Evolutionary conservation across 2,888 invertebrate species (phyloP), one percentile per base, ranked within the genome.

Genomic region (Tetranychus piercei): DNA sequence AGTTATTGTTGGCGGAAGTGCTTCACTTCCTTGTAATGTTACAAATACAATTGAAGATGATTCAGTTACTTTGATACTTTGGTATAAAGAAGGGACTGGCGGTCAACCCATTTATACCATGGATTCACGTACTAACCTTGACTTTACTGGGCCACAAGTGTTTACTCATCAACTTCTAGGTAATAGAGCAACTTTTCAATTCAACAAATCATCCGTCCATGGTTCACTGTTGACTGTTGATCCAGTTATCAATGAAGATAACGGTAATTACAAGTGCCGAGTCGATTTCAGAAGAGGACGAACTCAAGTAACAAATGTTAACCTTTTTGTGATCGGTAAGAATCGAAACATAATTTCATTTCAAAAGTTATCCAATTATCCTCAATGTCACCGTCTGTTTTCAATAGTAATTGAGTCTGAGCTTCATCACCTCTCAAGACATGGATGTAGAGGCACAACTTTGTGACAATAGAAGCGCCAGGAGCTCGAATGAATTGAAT

Each of bases 211-310:
- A 11, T 22, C 69, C 22, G 34, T 22, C 69, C 55, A 6, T 55
- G 55, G 55, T 15, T 55, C 55, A 55, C 55, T 55, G 11, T 3
- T 44, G 11, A 11, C 34, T 9, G 9, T 44, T 23, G 11, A 72
- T 43, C 72, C 44, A 6, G 44, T 72, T 2, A 20, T 11, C 1
- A 20, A 44, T 6, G 72, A 44, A 20, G 72, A 72, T 34, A 34
- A 72, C 9, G 72, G 72, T 34, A 34, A n/a, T n/a, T 72, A 72
- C 72, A 72, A 72, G 72, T 72, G 72, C 23, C 72, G 72, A n/a
- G 72, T 72, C 72, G 72, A 72, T 72, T 72, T 22, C 22, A 20
- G 72, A n/a, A 20, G 72, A 44, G 34, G 34, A 1, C 72, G 43
- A 34, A 72, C 72, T 69, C 22, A 23, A 23, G 22, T 23, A 20